These are phyloP conservation scores for Dendronephthya gigantea DNA, from an alignment of 64 coral and sea anemone genomes.

Conservation along the genomic window DNA sequence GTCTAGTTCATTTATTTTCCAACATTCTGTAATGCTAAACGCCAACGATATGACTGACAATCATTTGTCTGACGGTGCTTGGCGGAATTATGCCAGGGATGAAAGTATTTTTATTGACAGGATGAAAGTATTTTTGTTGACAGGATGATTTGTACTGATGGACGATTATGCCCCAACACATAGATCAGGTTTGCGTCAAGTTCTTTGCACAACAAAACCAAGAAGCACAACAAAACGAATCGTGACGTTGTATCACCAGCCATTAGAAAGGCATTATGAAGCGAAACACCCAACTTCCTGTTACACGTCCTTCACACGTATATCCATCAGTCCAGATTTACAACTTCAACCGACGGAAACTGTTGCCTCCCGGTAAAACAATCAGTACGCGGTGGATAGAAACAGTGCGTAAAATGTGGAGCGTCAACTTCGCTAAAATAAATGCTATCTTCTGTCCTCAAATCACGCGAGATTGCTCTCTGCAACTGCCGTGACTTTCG, in stretches of 20 bases:
- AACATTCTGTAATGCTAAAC: too few relatives aligned
- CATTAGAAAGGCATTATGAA: not conserved
- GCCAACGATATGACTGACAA: too few relatives aligned
- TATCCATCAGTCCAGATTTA: not conserved
- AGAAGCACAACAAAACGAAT: too few relatives aligned
- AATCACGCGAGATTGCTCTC: constrained; percentile 74
- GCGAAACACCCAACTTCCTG: not conserved
- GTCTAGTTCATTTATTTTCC: too few relatives aligned
- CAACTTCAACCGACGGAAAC: not conserved
- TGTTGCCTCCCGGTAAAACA: not conserved
- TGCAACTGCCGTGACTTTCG: constrained; percentile 80
- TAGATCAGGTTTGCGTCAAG: too few relatives aligned
- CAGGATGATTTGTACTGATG: too few relatives aligned
- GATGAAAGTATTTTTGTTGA: too few relatives aligned
- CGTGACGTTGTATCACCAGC: not conserved
- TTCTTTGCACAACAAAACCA: too few relatives aligned
- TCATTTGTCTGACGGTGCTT: too few relatives aligned
- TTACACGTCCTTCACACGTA: not conserved
- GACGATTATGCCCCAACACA: too few relatives aligned
- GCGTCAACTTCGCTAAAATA: constrained; percentile 86
- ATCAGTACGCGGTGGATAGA: constrained; percentile 1
- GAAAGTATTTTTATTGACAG: too few relatives aligned
- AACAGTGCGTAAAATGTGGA: not conserved
- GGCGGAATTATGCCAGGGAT: too few relatives aligned
- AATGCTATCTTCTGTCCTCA: constrained; percentile 80